Conservation (phyloP, 2,888 invertebrate species). For the Nycteola revayana region DNA sequence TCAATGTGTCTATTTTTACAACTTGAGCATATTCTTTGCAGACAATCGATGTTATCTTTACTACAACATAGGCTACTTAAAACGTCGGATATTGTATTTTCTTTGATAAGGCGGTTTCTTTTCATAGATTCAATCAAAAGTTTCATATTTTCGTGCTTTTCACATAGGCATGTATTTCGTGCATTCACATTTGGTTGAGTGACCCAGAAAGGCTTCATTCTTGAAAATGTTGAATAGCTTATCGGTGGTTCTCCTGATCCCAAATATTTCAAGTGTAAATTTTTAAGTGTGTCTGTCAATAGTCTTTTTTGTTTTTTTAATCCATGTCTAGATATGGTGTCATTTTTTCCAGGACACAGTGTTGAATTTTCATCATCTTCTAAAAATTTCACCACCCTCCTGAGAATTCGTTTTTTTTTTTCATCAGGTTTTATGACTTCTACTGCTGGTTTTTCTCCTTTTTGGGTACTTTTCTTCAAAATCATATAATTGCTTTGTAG, state of each 20-base stretch:
- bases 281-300: slow-evolving; percentile 8
- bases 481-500: slow-evolving; percentile 4
- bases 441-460: slow-evolving; percentile 4
- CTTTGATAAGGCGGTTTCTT: slow-evolving; percentile 8
- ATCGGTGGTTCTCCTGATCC: slow-evolving; percentile 3
- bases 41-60: slow-evolving; percentile 8
- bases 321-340: slow-evolving; percentile 6
- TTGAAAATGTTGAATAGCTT: slow-evolving; percentile 11
- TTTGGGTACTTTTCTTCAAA: slow-evolving; percentile 1
- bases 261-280: slow-evolving; percentile 5
- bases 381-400: slow-evolving; percentile 7
- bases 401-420: slow-evolving; percentile 3
- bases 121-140: slow-evolving; percentile 12
- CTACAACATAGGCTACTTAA: slow-evolving; percentile 10
- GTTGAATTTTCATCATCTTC: slow-evolving; percentile 14
- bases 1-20: slow-evolving; percentile 13
- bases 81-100: slow-evolving; percentile 10
- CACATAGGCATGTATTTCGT: slow-evolving; percentile 18
- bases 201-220: slow-evolving; percentile 19
- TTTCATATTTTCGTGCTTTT: slow-evolving; percentile 17
- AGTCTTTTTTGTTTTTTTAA: slow-evolving; percentile 18
- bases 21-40: slow-evolving; percentile 8
- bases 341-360: slow-evolving; percentile 12
- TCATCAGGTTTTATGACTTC: slow-evolving; percentile 2
- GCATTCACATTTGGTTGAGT: slow-evolving; percentile 11